Evolutionary conservation across 2,113 vertebrate genomes (phyloP), one percentile per base, ranked within the genome.

Genomic region (Amblyornis subalaris): DNA sequence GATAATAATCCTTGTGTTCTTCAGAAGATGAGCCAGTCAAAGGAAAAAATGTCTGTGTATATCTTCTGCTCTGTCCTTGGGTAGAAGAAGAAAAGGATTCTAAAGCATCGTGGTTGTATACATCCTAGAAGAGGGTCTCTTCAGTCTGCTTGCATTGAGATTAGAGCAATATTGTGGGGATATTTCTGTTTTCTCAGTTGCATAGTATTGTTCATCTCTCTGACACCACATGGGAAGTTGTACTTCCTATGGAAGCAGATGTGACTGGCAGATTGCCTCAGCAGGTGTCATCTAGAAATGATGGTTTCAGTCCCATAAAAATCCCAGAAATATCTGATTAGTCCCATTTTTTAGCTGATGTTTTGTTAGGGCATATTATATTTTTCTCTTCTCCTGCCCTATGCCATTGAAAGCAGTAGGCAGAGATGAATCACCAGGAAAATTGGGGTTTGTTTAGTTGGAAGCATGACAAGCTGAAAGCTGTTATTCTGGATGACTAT

Each of bases 401-500:
- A 3, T 91, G 71, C 55, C 66, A 40, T 50, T 69, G 55, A 85
- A 95, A 89, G 78, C 45, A 77, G 85, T 92, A 95, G 95, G 93
- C 91, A 90, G 88, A 85, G 69, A 88, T 96, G 93, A 92, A 92
- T 96, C 93, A 96, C 28, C 47, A 74, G 65, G n/a, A 90, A 81
- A 92, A 74, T 5, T 70, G 47, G 73, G 85, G 69, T 67, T 73
- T 33, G 4, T 89, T 87, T 84, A 80, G 36, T 33, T 91, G 73
- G 54, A 89, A 84, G 21, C 69, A 36, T 94, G 89, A 85, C 85
- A 92, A 66, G 74, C 65, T 93, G 78, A 81, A 93, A 78, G 55
- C 70, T 95, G 91, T 85, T 88, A 36, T 57, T 88, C 74, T 73
- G 60, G 65, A 44, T 87, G 31, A 87, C 40, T 92, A 61, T 90